Percentiles rank a stretch among this genome's conserved stretches.
Conservation (phyloP, 2,888 invertebrate genomes). For the Scelioninae gen. 1 region DNA sequence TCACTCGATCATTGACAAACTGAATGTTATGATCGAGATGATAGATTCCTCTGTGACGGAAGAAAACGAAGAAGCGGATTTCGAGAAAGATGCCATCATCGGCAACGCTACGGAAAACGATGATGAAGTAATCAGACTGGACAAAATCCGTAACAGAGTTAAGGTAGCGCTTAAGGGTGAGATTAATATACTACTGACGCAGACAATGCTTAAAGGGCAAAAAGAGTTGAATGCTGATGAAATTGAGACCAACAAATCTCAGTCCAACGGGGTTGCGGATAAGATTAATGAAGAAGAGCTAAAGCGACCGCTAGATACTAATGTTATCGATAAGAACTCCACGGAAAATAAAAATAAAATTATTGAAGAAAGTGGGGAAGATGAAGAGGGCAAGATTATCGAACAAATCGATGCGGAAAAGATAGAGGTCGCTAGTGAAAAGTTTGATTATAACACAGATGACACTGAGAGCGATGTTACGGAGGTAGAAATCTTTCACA, state of each 20-base stretch:
- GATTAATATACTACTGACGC: neutral
- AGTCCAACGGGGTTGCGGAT: neutral
- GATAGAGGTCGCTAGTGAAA: slow-evolving; percentile 34
- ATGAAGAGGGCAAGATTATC: slow-evolving; percentile 4
- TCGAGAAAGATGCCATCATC: slow-evolving; percentile 21
- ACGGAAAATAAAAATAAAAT: slow-evolving; percentile 5
- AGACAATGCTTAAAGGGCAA: neutral
- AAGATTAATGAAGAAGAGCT: neutral
- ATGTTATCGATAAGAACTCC: neutral
- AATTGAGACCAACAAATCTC: neutral
- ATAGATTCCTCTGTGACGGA: slow-evolving; percentile 37
- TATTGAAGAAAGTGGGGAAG: slow-evolving; percentile 1
- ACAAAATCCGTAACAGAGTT: slow-evolving; percentile 24
- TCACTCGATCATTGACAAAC: slow-evolving; percentile 69
- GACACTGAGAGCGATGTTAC: slow-evolving; percentile 56
- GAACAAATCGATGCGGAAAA: slow-evolving; percentile 25
- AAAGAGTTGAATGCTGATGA: neutral
- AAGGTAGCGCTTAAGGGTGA: slow-evolving; percentile 7
- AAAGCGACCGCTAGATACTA: neutral
- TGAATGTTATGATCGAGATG: slow-evolving; percentile 71
- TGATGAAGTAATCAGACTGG: slow-evolving; percentile 12
- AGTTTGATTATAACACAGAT: slow-evolving; percentile 26
- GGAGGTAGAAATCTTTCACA: slow-evolving; percentile 30
- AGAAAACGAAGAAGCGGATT: slow-evolving; percentile 37
- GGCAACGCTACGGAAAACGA: neutral